Conservation (phyloP, 2,888 invertebrate genomes). For the Idaea dimidiata region DNA sequence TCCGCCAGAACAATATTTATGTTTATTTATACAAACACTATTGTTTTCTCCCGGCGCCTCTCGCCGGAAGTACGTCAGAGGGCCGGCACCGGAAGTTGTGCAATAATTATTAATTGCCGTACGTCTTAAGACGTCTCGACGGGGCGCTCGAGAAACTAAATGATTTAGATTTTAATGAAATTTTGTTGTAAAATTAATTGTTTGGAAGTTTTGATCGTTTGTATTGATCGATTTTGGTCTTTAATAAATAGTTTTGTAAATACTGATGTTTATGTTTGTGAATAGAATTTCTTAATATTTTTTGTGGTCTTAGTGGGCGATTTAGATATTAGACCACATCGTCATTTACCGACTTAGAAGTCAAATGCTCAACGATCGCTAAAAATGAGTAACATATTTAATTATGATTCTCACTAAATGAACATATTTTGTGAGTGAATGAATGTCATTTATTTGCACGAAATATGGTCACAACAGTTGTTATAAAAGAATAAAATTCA, state of each 20-base stretch:
- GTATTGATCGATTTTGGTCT: not conserved
- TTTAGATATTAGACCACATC: too few species aligned
- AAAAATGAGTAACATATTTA: too few species aligned
- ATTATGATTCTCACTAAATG: too few species aligned
- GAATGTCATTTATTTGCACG: too few species aligned
- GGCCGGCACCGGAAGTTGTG: conserved; percentile 70
- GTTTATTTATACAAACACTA: not conserved
- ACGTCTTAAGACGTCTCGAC: conserved; percentile 58
- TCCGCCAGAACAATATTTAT: conserved; percentile 45
- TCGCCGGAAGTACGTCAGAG: conserved; percentile 5
- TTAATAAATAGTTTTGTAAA: not conserved
- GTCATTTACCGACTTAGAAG: too few species aligned
- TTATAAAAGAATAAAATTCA: too few species aligned
- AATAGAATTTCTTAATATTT: not conserved
- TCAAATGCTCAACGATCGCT: too few species aligned
- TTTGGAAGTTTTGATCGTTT: conserved; percentile 28
- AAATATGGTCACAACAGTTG: too few species aligned
- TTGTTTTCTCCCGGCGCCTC: not conserved
- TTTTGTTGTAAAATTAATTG: conserved; percentile 42
- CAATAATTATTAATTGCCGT: conserved; percentile 77
- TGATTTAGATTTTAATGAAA: conserved; percentile 41
- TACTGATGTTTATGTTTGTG: not conserved
- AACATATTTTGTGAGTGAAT: too few species aligned
- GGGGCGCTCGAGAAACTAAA: conserved; percentile 47
- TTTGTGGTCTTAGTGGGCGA: too few species aligned